These are phyloP conservation scores for Beris morrisii DNA, from an alignment of 2,888 invertebrate genomes.

Conservation along the genomic window DNA sequence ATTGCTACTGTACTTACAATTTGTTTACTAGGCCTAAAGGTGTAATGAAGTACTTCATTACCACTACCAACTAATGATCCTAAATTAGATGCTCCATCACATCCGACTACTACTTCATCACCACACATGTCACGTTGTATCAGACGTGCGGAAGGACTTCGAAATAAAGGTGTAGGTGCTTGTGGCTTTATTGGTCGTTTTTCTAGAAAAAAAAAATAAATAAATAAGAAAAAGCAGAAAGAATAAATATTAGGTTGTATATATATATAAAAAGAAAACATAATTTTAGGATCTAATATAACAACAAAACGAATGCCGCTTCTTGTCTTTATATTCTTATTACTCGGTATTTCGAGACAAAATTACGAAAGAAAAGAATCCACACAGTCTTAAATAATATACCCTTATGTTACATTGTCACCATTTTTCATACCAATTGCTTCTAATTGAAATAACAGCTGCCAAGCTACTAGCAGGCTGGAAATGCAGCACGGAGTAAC, in stretches of 20 bases:
- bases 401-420: too few species aligned
- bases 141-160: slow-evolving; percentile 54
- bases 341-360: too few species aligned
- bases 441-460: too few species aligned
- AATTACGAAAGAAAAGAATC: too few species aligned
- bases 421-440: too few species aligned
- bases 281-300: too few species aligned
- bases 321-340: too few species aligned
- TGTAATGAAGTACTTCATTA: slow-evolving; percentile 56
- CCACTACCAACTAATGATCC: slow-evolving; percentile 49
- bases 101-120: slow-evolving; percentile 48
- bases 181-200: slow-evolving; percentile 55
- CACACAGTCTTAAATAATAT: too few species aligned
- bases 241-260: not conserved
- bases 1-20: slow-evolving; percentile 52
- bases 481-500: too few species aligned
- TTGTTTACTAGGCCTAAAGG: slow-evolving; percentile 58
- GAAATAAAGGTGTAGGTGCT: slow-evolving; percentile 53
- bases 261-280: too few species aligned
- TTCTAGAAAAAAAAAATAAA: slow-evolving; percentile 44
- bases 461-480: too few species aligned
- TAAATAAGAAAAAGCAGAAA: not conserved
- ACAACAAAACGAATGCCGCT: too few species aligned
- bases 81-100: slow-evolving; percentile 43
- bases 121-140: slow-evolving; percentile 54